Evolutionary conservation across 2,888 invertebrate species (phyloP), one percentile per base, ranked within the genome.

Genomic region (Clistopyga incitator): DNA sequence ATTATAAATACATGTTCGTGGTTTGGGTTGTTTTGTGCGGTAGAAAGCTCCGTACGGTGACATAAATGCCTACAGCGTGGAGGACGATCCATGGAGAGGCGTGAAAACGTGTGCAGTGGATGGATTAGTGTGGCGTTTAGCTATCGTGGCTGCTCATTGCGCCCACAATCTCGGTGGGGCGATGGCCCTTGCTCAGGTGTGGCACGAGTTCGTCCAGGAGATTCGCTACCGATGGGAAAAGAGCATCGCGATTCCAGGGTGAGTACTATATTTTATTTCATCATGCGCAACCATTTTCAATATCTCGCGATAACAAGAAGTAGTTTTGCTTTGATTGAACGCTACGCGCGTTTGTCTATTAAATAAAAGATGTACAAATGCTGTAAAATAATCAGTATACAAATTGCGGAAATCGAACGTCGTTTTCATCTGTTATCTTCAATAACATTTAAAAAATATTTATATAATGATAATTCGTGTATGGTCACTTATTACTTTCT

Each of bases 161-260:
- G 94, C 96, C 72, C 95, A 96, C 85, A 96, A 96, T 52, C 95
- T 97, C 23, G 97, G 97, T 0, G 96, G 97, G 6, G 94, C 96
- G 0, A 93, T 93, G 65, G 96, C 97, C 70, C 94, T 98, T 76
- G 97, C 98, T 0, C 98, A 99, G 90, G 92, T 99, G 15, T 99
- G 99, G 99, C 97, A 97, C 89, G 98, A 98, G 92, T 97, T 99
- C 91, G 95, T 97, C 0, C 96, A 98, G 88, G 98, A 98, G 92
- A 95, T 99, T 92, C 95, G 98, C 84, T 97, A 97, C 90, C 94
- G 98, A 38, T 98, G 98, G 97, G 98, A 99, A 89, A 96, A 96
- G 89, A 95, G 95, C 74, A 95, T 96, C 83, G 91, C 94, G 50
- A 95, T 98, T 87, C 97, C 97, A 25, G 98, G 98, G 98, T 98